Evolutionary conservation across 2,888 invertebrate genomes (phyloP).

Genomic region (Trichopria drosophilae): DNA sequence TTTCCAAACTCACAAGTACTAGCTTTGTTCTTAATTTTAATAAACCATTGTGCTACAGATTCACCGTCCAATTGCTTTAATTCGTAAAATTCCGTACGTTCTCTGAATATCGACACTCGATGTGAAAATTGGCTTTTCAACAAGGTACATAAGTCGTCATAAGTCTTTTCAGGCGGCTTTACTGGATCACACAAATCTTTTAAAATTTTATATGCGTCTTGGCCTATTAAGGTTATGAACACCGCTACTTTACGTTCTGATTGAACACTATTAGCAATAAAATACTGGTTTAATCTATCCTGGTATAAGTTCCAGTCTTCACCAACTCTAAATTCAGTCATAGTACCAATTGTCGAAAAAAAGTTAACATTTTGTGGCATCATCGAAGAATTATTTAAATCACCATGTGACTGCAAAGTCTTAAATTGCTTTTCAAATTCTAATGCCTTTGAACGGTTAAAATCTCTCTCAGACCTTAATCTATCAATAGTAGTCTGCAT

Average conservation of each 20-base stretch:
- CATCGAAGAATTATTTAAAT: too few relatives aligned
- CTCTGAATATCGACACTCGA: conserved; percentile 22
- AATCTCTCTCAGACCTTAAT: too few relatives aligned
- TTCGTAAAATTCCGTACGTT: conserved; percentile 28
- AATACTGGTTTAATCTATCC: conserved; percentile 22
- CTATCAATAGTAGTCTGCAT: too few relatives aligned
- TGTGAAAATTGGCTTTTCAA: conserved; percentile 28
- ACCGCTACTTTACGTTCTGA: conserved; percentile 22
- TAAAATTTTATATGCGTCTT: conserved; percentile 27
- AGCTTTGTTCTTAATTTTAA: conserved; percentile 41
- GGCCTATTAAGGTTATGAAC: conserved; percentile 20
- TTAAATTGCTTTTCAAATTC: too few relatives aligned
- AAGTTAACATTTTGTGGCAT: too few relatives aligned
- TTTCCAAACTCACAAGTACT: conserved; percentile 22
- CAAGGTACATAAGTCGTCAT: conserved; percentile 26
- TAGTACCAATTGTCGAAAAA: conserved; percentile 19
- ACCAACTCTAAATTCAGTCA: conserved; percentile 20
- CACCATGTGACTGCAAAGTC: too few relatives aligned
- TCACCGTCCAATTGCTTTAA: conserved; percentile 36
- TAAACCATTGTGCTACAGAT: conserved; percentile 31
- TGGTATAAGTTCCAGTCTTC: conserved; percentile 26
- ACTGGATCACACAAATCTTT: conserved; percentile 28
- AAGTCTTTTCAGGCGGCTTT: conserved; percentile 20
- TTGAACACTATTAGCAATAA: conserved; percentile 22
- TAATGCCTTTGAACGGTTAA: too few relatives aligned